phyloP scores from a whole-genome alignment of 2,888 invertebrate genomes.

The Sesia bembeciformis region DNA sequence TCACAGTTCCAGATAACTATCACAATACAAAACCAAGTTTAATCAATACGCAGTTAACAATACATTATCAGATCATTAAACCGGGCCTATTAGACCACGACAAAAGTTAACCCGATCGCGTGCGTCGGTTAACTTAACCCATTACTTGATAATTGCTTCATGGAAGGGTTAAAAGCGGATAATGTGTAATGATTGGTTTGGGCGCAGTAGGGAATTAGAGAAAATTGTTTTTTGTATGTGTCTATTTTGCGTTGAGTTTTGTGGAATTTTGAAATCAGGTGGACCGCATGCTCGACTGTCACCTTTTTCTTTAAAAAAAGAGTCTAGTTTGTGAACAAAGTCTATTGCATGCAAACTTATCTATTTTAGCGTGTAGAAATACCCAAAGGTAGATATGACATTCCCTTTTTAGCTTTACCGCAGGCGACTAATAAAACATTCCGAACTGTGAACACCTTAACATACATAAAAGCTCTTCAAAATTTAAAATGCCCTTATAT shows the following conservation, averaged over 20 bases:
- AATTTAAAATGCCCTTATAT: slow-evolving; percentile 23
- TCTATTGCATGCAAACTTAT: too few species aligned
- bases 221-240: too few species aligned
- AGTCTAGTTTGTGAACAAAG: too few species aligned
- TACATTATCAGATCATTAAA: not conserved
- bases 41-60: not conserved
- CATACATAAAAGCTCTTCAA: not conserved
- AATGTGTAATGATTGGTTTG: slow-evolving; percentile 37
- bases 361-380: too few species aligned
- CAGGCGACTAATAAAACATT: too few species aligned
- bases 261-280: too few species aligned
- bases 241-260: too few species aligned
- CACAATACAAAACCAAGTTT: not conserved
- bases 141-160: slow-evolving; percentile 50
- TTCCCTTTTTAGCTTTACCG: too few species aligned
- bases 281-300: too few species aligned
- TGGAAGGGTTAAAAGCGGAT: slow-evolving; percentile 49
- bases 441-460: not conserved
- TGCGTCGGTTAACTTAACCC: slow-evolving; percentile 36
- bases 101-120: slow-evolving; percentile 37
- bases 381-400: too few species aligned
- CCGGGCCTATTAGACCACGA: not conserved
- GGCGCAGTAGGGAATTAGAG: slow-evolving; percentile 24
- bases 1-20: not conserved
- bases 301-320: too few species aligned